A percentile compares a stretch with the other conserved stretches of the same genome.
phyloP scores from a whole-genome alignment of 1,140 invertebrate genomes.

The Trichonephila clavata region DNA sequence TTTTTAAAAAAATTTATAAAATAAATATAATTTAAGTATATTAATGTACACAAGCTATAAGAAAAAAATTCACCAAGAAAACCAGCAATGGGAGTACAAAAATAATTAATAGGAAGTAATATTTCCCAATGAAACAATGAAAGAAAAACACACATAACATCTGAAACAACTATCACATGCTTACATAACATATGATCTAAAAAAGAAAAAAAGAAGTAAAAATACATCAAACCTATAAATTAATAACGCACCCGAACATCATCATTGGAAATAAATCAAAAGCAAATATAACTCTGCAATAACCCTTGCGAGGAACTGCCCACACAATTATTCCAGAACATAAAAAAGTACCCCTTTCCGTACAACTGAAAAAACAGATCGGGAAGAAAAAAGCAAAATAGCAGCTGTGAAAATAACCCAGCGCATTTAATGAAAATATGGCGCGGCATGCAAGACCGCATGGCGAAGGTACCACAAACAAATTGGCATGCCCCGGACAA shows the following conservation, averaged over 20 bases:
- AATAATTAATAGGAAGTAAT: too few relatives aligned
- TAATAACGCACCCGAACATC: neutral
- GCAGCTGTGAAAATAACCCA: neutral
- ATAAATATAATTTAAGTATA: too few relatives aligned
- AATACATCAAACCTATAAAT: neutral
- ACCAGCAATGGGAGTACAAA: too few relatives aligned
- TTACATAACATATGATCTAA: neutral
- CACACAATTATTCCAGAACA: neutral
- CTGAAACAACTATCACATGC: neutral
- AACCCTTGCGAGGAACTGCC: neutral
- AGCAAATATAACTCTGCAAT: neutral
- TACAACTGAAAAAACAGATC: neutral
- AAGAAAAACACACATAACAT: neutral
- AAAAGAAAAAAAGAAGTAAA: neutral
- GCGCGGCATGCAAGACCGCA: neutral
- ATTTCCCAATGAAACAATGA: too few relatives aligned
- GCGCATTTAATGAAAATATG: constrained; percentile 1
- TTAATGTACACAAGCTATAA: too few relatives aligned
- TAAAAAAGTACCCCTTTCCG: neutral
- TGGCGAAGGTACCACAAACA: constrained; percentile 43
- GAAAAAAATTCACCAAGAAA: too few relatives aligned
- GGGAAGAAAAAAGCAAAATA: neutral
- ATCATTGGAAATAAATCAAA: neutral
- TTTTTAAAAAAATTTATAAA: too few relatives aligned
- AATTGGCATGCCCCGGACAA: constrained; percentile 24